phyloP scores from a whole-genome alignment of 2,797 vertebrate species.

The Pseudochromis fuscus region DNA sequence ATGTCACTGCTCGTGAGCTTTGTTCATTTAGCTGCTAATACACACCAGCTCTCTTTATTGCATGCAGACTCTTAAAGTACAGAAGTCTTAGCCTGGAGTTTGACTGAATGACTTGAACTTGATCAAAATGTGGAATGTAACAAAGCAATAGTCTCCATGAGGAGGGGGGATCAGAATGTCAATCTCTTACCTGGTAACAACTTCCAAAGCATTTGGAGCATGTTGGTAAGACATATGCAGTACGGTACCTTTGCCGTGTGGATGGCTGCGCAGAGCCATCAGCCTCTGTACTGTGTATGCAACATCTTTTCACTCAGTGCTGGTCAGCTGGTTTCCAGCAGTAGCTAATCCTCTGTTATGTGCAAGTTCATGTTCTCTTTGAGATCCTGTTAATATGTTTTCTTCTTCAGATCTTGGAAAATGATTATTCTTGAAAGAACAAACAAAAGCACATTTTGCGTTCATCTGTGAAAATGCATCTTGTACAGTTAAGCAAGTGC shows the following conservation, averaged over 20 bases:
- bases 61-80: constrained; percentile 75
- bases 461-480: constrained; percentile 79
- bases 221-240: constrained; percentile 62
- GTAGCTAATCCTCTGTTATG: constrained; percentile 44
- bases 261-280: constrained; percentile 63
- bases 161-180: constrained; percentile 60
- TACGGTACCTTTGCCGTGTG: constrained; percentile 67
- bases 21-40: constrained; percentile 71
- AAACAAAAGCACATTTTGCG: constrained; percentile 73
- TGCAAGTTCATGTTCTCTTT: constrained; percentile 53
- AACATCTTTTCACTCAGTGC: constrained; percentile 53
- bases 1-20: constrained; percentile 75
- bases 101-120: constrained; percentile 69
- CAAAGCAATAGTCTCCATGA: constrained; percentile 67
- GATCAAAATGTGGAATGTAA: constrained; percentile 77
- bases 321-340: constrained; percentile 45
- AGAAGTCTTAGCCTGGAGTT: constrained; percentile 64
- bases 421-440: constrained; percentile 40
- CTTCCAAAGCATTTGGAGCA: constrained; percentile 60
- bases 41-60: constrained; percentile 76
- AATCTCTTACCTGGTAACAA: constrained; percentile 46
- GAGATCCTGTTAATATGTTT: constrained; percentile 45
- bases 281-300: constrained; percentile 66
- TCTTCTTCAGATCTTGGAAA: constrained; percentile 45
- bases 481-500: constrained; percentile 78